Base-by-base conservation (phyloP, 2,113 vertebrate genomes). In the Rhipidura dahli region DNA sequence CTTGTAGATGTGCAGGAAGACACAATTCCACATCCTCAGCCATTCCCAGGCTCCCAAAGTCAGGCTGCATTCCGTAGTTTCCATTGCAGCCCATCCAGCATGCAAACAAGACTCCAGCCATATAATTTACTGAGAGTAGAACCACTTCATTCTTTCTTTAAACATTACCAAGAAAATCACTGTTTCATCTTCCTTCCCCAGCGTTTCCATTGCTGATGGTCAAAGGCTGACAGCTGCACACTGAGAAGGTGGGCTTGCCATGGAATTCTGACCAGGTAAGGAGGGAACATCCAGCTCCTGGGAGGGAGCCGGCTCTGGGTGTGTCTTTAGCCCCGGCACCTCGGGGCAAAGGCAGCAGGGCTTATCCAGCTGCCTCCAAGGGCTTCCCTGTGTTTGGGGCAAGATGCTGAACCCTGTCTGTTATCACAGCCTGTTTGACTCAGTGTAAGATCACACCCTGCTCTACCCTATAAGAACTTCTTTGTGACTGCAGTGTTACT, bases 21-120 rank as follows among this genome's bases (percentile, higher is more conserved):
- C 1, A 1, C 23, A 53, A 47, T 33, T 71, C 27, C 77, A 66
- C 33, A 54, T 24, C 44, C 69, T 49, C 39, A 66, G 69, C 51
- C 39, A 15, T 15, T 47, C 35, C 11, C 2, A 42, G 42, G 33
- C 51, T 87, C 33, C 47, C 2, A 0, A 35, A 69, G 14, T 35
- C 59, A 7, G 13, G 23, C 69, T 30, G 8, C 20, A 11, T 60
- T 65, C 50, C 0, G 0, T 0, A 17, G 30, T 39, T 65, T 45
- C 42, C 26, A 19, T 0, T 57, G 35, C 17, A 65, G 66, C 18
- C 82, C 42, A 16, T 35, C n/a, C 63, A 30, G 28, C 57, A 50
- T 23, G 63, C 64, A 76, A 80, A 86, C 50, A 19, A 77, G 63
- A 39, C 23, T 42, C 56, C 83, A 90, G 37, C 4, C 47, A 3